Evolutionary conservation across 2,113 vertebrate genomes (phyloP).

Genomic region (Cochlearius cochlearius): DNA sequence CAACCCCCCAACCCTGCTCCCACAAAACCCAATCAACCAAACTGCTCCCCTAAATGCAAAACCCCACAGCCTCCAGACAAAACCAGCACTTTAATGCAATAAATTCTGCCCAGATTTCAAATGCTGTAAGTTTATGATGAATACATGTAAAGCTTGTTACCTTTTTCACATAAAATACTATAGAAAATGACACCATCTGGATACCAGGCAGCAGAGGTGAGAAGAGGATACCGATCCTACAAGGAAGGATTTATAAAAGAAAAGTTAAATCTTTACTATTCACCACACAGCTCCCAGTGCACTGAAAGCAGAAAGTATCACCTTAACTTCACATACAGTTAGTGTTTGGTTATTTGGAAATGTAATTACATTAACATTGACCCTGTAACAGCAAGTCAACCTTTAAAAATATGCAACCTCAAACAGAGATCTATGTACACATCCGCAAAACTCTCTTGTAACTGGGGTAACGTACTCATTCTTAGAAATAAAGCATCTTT

Average conservation of each 20-base stretch:
- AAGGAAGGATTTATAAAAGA: neutral
- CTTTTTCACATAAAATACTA: conserved; percentile 92
- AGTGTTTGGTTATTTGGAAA: neutral
- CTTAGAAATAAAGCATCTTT: neutral
- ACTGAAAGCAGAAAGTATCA: neutral
- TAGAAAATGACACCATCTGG: conserved; percentile 85
- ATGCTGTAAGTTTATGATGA: neutral
- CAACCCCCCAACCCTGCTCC: neutral
- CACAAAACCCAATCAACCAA: neutral
- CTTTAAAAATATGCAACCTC: neutral
- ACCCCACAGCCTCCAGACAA: neutral
- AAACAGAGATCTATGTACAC: neutral
- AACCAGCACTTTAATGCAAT: neutral
- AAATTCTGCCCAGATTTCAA: neutral
- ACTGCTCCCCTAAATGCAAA: neutral
- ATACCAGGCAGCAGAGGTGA: conserved; percentile 90
- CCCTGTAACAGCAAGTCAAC: neutral
- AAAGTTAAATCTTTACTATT: neutral
- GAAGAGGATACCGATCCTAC: conserved; percentile 94
- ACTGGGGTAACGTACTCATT: neutral
- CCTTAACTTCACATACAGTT: neutral
- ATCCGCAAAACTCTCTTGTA: neutral
- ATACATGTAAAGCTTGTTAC: conserved; percentile 66
- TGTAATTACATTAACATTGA: neutral
- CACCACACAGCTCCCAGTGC: neutral